Evolutionary conservation across 2,113 vertebrate species (phyloP), one percentile per base, ranked within the genome.

Genomic region (Nesoenas mayeri): DNA sequence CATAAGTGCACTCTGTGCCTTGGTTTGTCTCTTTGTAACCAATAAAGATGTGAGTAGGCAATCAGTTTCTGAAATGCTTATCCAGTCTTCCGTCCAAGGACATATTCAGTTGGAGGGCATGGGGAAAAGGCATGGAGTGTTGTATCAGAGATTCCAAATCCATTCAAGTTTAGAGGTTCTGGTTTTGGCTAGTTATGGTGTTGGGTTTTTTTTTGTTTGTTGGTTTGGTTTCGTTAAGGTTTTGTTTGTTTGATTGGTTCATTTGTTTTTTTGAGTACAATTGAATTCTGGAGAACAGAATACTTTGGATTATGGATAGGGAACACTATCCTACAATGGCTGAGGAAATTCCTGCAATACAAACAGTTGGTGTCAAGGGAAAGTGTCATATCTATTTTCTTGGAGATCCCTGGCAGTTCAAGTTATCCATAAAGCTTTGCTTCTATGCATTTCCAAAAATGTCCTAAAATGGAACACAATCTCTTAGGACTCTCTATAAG

Each of bases 171-270:
- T 64, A 64, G 10, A 53, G 4, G 5, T 53, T 65, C 19, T 44
- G 42, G 16, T 29, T 51, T 11, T 47, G 29, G 2, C 26, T 50
- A 20, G 5, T 42, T 51, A 22, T 44, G 16, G 44, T 32, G 25
- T 18, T 5, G 1, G 40, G 40, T 13, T 16, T 7, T 47, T 1
- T 15, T 36, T 17, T 14, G 21, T 44, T 60, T 9, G 20, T 42
- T 42, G 42, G 42, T 44, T 44, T 44, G 14, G 19, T 34, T 70
- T 36, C 4, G 3, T 25, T 34, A 42, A 12, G 6, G 6, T 19
- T n/a, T 47, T 62, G 4, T 2, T 31, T 36, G 4, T 1, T 70
- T 47, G 32, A 1, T 24, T 28, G 5, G 4, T 11, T 61, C 22
- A 50, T 24, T 50, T 50, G 48, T 24, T 50, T 36, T 88, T 51